Conservation (phyloP, 2,113 vertebrate species). For the Atherinomorus stipes region DNA sequence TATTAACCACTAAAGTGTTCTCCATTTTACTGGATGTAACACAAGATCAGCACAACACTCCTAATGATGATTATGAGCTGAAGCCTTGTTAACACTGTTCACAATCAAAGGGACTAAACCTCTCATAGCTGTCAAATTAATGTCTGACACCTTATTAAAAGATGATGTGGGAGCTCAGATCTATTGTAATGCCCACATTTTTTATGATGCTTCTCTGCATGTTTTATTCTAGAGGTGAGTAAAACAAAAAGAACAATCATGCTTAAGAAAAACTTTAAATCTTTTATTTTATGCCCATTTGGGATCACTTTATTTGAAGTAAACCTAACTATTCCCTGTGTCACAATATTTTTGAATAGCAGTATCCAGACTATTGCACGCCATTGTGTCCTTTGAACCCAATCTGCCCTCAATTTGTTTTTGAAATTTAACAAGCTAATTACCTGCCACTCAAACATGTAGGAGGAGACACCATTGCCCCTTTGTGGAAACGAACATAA, state of each 20-base stretch:
- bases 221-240: neutral
- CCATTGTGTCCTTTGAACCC: neutral
- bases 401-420: conserved; percentile 18
- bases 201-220: neutral
- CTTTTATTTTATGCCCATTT: neutral
- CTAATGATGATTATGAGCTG: too few species aligned
- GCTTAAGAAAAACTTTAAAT: neutral
- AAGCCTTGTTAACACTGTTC: neutral
- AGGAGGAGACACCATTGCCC: neutral
- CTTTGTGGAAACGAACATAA: conserved; percentile 35
- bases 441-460: conserved; percentile 33
- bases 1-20: neutral
- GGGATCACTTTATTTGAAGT: too few species aligned
- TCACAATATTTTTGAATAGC: neutral
- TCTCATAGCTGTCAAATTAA: neutral
- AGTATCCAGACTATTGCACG: too few species aligned
- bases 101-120: neutral
- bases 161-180: too few species aligned
- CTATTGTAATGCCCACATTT: too few species aligned
- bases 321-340: too few species aligned
- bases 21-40: neutral
- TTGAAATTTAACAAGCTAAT: conserved; percentile 40
- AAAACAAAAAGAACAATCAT: neutral
- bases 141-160: neutral
- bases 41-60: neutral